Conservation (phyloP, 2,113 vertebrate genomes). For the Oncorhynchus gorbuscha region DNA sequence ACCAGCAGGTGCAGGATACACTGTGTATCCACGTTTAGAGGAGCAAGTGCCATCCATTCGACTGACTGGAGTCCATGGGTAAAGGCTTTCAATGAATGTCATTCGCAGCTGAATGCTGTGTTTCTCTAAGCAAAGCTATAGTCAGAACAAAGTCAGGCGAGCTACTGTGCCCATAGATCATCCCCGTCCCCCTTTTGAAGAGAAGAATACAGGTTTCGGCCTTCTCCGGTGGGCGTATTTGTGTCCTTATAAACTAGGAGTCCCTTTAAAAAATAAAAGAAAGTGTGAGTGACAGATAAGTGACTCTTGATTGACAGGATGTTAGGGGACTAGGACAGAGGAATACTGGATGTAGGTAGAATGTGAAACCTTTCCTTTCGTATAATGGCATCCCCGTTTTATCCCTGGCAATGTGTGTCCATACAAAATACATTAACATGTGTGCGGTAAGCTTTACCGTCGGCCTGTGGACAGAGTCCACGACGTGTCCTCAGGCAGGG, state of each 20-base stretch:
- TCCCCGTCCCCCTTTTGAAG: too few relatives aligned
- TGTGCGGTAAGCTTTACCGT: background rate
- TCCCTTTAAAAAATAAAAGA: background rate
- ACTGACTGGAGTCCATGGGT: too few relatives aligned
- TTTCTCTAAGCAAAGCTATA: too few relatives aligned
- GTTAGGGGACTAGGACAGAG: background rate
- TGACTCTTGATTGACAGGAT: background rate
- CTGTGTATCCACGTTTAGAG: too few relatives aligned
- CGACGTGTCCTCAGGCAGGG: constrained; percentile 66
- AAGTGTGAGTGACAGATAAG: background rate
- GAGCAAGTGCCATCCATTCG: too few relatives aligned
- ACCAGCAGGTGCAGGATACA: too few relatives aligned
- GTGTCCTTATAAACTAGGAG: background rate
- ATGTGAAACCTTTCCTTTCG: background rate
- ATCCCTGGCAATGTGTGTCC: background rate
- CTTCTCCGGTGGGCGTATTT: too few relatives aligned
- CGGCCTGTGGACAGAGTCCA: background rate
- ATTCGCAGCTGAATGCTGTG: too few relatives aligned
- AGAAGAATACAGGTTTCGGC: too few relatives aligned
- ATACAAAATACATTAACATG: background rate
- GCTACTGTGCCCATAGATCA: too few relatives aligned
- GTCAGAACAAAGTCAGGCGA: too few relatives aligned
- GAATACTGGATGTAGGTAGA: background rate
- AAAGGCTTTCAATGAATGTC: too few relatives aligned
- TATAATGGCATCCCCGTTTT: background rate